These are phyloP conservation scores for Rhabdomys dilectus DNA, from an alignment of 2,113 vertebrate species.

Conservation along the genomic window DNA sequence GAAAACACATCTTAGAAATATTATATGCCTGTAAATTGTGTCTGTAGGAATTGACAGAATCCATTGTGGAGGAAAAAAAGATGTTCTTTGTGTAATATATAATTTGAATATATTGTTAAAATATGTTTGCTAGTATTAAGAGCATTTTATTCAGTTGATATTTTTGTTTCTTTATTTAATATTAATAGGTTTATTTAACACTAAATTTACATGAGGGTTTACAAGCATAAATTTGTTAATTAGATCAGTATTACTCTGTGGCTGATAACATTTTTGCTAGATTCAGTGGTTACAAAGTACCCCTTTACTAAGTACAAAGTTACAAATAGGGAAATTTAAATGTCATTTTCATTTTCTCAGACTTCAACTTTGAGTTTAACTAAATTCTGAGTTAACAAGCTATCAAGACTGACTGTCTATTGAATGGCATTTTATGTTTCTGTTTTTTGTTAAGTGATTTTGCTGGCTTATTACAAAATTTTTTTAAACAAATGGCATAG, in stretches of 20 bases:
- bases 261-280: too few relatives aligned
- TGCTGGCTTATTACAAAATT: not conserved
- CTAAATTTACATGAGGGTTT: too few relatives aligned
- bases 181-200: too few relatives aligned
- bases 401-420: not conserved
- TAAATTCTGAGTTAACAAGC: not conserved
- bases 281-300: not conserved
- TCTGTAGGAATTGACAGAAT: not conserved
- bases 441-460: slow-evolving; percentile 2
- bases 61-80: not conserved
- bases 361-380: not conserved
- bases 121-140: not conserved
- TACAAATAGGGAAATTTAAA: not conserved
- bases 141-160: not conserved
- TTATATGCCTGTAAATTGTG: not conserved
- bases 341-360: not conserved
- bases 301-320: too few relatives aligned
- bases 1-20: slow-evolving; percentile 18
- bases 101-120: not conserved
- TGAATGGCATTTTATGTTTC: not conserved
- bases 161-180: too few relatives aligned
- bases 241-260: too few relatives aligned
- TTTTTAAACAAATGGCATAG: slow-evolving; percentile 5
- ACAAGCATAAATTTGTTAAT: too few relatives aligned
- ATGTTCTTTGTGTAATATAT: not conserved